These are phyloP conservation scores for Chymomyza costata DNA, from an alignment of 1,140 invertebrate species.

Conservation along the genomic window DNA sequence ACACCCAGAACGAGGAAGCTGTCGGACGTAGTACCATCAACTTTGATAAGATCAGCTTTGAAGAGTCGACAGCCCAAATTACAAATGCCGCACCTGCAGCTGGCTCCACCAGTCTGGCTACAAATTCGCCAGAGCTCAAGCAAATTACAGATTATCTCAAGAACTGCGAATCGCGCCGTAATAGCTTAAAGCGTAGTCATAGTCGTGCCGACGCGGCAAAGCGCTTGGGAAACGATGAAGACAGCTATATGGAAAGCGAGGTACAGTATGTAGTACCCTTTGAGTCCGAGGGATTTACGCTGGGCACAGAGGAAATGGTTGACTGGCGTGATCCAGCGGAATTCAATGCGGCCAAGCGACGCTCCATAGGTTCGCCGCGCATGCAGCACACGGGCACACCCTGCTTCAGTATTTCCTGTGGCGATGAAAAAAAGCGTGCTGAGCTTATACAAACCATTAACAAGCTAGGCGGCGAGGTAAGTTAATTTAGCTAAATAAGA, in stretches of 20 bases:
- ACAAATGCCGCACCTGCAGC: neutral
- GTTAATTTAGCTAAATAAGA: conserved; percentile 17
- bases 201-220: neutral
- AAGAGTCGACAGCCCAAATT: conserved; percentile 41
- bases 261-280: conserved; percentile 61
- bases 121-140: conserved; percentile 51
- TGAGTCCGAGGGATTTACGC: conserved; percentile 57
- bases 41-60: conserved; percentile 71
- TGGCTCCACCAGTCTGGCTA: neutral
- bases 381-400: conserved; percentile 53
- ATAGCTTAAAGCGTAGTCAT: conserved; percentile 54
- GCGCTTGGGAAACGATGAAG: conserved; percentile 2
- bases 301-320: conserved; percentile 56
- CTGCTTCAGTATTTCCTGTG: conserved; percentile 66
- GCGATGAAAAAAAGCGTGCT: conserved; percentile 45
- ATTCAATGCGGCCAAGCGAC: conserved; percentile 42
- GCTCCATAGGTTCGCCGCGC: conserved; percentile 14
- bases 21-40: conserved; percentile 49
- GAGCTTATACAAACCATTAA: conserved; percentile 75
- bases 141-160: conserved; percentile 65
- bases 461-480: conserved; percentile 80
- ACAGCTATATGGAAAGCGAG: conserved; percentile 34
- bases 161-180: conserved; percentile 51
- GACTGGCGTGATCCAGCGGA: conserved; percentile 69
- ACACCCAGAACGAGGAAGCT: conserved; percentile 23